Base-by-base conservation (phyloP, 2,888 invertebrate species). In the Parnassius glacialis region DNA sequence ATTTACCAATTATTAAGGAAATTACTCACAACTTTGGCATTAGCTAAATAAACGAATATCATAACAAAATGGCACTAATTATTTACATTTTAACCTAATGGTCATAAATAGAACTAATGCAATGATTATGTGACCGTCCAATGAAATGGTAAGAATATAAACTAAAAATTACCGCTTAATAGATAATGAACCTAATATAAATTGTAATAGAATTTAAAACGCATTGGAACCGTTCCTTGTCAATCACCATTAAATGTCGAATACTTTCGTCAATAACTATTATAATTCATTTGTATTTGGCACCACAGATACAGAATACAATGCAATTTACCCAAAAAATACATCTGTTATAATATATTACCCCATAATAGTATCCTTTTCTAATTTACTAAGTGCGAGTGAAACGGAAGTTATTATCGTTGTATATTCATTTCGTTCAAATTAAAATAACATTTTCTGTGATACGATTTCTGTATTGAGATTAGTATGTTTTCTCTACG, bases 1-100 rank as follows among this genome's bases (percentile, higher is more conserved):
- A 56, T 48, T 48, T 25, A 65, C 62, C 59, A 45, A 56, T 56
- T 60, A 52, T 66, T 66, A 61, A 56, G 57, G 51, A 64, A 65
- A 64, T 69, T 82, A 83, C 81, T 77, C 86, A 90, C 86, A 90
- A 85, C 90, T 90, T 90, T 90, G 90, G 91, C 89, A 83, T 89
- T 84, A 80, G 83, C 86, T 87, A 82, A 81, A 70, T 64, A 63
- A 64, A 74, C 67, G 76, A 74, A 67, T 71, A 65, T 68, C 68
- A 69, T 68, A 76, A 75, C 69, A 74, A 71, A 71, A 74, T 73
- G 75, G 69, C 74, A 75, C 71, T 70, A 70, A 71, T 69, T 74
- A 75, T 77, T 74, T 76, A 77, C 77, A 77, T 62, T 61, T 54
- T 69, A 69, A 64, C 55, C 70, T 71, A 67, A 62, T 56, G 63